Base-by-base conservation (phyloP, 2,797 vertebrate species). In the Eptatretus atami region DNA sequence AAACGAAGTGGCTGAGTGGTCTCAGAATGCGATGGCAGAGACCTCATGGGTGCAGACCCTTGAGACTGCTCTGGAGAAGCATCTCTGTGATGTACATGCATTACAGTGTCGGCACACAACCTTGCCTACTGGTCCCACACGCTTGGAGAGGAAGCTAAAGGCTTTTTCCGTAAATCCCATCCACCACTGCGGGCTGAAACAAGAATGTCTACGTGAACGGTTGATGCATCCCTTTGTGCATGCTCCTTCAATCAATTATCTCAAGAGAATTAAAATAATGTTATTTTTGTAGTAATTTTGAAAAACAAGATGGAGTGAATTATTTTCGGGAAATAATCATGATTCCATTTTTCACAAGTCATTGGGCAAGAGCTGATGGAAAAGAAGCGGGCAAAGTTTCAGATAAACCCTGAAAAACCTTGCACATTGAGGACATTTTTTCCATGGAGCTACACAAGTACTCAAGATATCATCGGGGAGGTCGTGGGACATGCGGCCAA, bases 401-500 rank as follows among this genome's bases (percentile, higher is more conserved):
- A 82, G 67, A 87, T 92, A 79, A 78, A 81, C 63, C 72, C 77
- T 1, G 78, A n/a, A n/a, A n/a, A 78, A 83, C 75, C 6, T 92
- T 98, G n/a, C 72, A 96, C 90, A 13, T 73, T 72, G 81, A 92
- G 68, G 90, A 87, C 68, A 88, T 98, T 86, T 96, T 98, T 61
- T 74, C 85, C 13, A 94, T 98, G 85, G 84, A 96, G 63, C 76
- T 98, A 53, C 76, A 95, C 73, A 86, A 73, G 65, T 71, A 93
- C 60, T 68, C 71, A n/a, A 1, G 74, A 74, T 1, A 76, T 86
- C n/a, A 85, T 98, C 57, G 73, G 74, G 10, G 81, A 85, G n/a
- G 88, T 87, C 10, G 85, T 95, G n/a, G 11, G 79, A 77, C 1
- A 76, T 1, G 92, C 88, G 55, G 71, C 84, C 66, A 95, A 94